Percentiles rank a stretch among this genome's conserved stretches.
phyloP scores from a whole-genome alignment of 2,113 vertebrate genomes.

The Eulemur rufifrons region DNA sequence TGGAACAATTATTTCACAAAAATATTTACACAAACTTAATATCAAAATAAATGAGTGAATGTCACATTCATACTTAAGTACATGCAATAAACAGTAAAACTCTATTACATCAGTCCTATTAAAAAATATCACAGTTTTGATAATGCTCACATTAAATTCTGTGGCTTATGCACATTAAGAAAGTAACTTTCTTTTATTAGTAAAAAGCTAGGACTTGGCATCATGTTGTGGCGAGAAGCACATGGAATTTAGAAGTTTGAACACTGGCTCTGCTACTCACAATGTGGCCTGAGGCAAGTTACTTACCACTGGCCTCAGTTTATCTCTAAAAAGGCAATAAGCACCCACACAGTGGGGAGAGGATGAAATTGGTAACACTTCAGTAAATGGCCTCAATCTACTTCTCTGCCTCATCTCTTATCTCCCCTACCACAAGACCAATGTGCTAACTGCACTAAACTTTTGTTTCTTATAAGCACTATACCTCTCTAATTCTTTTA shows the following conservation, averaged over 20 bases:
- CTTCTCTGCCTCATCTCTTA: neutral
- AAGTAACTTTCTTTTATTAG: neutral
- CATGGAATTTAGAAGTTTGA: neutral
- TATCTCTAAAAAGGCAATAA: neutral
- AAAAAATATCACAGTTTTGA: neutral
- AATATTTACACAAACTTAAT: neutral
- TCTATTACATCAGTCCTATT: neutral
- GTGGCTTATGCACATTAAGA: neutral
- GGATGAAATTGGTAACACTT: neutral
- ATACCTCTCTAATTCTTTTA: neutral
- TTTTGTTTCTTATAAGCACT: neutral
- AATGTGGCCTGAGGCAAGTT: neutral
- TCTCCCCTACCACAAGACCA: neutral
- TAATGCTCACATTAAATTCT: neutral
- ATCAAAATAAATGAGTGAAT: conserved; percentile 31
- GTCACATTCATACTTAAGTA: neutral
- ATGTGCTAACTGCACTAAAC: neutral
- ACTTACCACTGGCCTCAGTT: neutral
- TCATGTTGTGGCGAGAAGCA: neutral
- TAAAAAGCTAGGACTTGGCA: neutral
- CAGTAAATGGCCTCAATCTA: neutral
- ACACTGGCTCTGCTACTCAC: neutral
- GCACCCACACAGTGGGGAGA: neutral
- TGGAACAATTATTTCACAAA: neutral
- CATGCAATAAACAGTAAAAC: neutral